phyloP scores from a whole-genome alignment of 1,140 invertebrate genomes.

The Bombus balteatus region DNA sequence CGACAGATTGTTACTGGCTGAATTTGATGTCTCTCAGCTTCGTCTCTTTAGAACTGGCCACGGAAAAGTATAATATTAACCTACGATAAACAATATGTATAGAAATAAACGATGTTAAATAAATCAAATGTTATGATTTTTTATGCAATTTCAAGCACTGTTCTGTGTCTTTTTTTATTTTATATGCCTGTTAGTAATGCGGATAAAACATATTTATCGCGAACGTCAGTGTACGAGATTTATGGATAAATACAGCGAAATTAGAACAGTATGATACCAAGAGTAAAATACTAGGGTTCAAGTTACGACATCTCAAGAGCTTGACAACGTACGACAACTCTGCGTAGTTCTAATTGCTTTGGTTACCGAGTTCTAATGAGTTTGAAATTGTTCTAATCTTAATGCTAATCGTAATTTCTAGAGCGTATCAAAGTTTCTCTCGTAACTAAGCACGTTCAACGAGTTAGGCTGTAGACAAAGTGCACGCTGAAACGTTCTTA shows the following conservation, averaged over 20 bases:
- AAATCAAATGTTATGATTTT: too few species aligned
- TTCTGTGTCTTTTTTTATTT: too few species aligned
- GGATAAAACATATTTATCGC: background rate
- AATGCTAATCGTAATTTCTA: constrained; percentile 31
- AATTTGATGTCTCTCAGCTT: constrained; percentile 45
- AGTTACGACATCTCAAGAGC: background rate
- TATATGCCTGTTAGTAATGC: too few species aligned
- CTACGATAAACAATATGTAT: background rate
- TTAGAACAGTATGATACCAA: background rate
- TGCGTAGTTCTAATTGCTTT: constrained; percentile 1
- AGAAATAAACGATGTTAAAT: too few species aligned
- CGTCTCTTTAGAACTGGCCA: background rate
- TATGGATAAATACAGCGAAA: background rate
- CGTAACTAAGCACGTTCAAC: background rate
- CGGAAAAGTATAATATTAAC: constrained; percentile 51
- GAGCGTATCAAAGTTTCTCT: constrained; percentile 1
- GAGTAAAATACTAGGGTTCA: background rate
- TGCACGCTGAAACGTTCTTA: background rate
- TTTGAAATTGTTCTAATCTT: constrained; percentile 30
- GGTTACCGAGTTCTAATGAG: constrained; percentile 22
- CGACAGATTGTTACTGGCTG: constrained; percentile 47
- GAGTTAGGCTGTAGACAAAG: background rate
- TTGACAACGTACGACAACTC: constrained; percentile 11
- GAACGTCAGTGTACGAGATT: background rate
- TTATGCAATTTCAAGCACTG: too few species aligned